Conservation (phyloP, 2,888 invertebrate genomes). For the Subacronicta megacephala region DNA sequence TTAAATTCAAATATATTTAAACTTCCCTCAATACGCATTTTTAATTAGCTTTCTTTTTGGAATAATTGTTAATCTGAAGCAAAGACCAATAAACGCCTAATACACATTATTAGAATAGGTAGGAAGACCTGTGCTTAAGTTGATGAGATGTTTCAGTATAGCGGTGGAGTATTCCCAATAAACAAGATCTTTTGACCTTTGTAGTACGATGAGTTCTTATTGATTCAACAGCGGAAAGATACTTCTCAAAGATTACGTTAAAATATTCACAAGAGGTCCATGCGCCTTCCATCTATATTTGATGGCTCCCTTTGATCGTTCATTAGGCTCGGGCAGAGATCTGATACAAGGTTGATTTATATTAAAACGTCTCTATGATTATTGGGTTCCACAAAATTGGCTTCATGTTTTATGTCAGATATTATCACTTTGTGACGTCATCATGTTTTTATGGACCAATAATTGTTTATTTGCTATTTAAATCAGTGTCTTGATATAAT, state of each 20-base stretch:
- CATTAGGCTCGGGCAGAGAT: conserved; percentile 48
- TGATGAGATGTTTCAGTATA: too few species aligned
- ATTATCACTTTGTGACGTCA: not conserved
- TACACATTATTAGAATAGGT: too few species aligned
- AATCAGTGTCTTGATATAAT: too few species aligned
- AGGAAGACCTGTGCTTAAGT: too few species aligned
- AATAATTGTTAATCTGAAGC: too few species aligned
- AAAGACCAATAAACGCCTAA: too few species aligned
- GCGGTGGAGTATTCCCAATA: too few species aligned
- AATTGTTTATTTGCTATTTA: too few species aligned
- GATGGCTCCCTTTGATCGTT: conserved; percentile 58
- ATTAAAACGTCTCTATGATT: conserved; percentile 22
- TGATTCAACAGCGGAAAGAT: conserved; percentile 24
- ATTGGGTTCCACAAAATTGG: conserved; percentile 3
- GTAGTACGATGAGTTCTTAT: not conserved
- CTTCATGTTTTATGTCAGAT: not conserved
- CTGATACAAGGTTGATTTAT: conserved; percentile 45
- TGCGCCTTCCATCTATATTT: conserved; percentile 50
- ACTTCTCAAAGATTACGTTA: conserved; percentile 52
- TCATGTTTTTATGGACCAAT: too few species aligned
- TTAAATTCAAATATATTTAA: too few species aligned
- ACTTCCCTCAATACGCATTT: too few species aligned
- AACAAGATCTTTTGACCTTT: not conserved
- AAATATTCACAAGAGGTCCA: conserved; percentile 56
- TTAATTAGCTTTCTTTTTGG: too few species aligned